Conservation (phyloP, 2,888 invertebrate genomes). For the Eugnorisma glareosa region DNA sequence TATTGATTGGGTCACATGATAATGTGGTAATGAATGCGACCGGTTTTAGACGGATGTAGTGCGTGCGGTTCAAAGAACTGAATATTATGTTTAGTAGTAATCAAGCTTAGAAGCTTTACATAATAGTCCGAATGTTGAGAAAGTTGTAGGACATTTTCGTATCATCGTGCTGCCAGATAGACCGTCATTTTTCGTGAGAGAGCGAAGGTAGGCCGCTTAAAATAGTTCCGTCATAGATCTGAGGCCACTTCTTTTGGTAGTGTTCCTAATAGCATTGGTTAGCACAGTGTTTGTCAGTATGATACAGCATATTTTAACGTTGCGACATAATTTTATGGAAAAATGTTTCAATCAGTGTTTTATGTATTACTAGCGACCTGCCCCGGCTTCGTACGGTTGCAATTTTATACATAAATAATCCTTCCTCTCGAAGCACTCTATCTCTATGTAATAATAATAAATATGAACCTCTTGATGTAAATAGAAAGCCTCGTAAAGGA, state of each 20-base stretch:
- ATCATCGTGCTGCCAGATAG: neutral
- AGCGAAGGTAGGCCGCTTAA: neutral
- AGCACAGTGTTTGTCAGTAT: slow-evolving; percentile 23
- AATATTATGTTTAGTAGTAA: slow-evolving; percentile 9
- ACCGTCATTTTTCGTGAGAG: neutral
- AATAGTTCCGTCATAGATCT: neutral
- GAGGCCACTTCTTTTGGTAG: neutral
- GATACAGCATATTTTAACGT: neutral
- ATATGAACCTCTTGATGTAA: neutral
- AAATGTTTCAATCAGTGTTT: neutral
- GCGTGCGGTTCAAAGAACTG: slow-evolving; percentile 51
- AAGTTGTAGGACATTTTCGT: neutral
- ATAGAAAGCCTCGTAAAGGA: neutral
- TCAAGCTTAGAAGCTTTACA: slow-evolving; percentile 17
- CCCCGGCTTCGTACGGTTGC: too few species aligned
- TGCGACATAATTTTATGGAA: slow-evolving; percentile 1
- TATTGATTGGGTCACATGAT: slow-evolving; percentile 28
- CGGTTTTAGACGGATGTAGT: slow-evolving; percentile 53
- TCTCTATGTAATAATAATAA: too few species aligned
- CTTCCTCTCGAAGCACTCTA: too few species aligned
- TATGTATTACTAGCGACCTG: too few species aligned
- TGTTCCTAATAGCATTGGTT: neutral
- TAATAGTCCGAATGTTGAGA: slow-evolving; percentile 1
- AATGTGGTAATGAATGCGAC: slow-evolving; percentile 53
- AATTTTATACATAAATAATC: too few species aligned